These are phyloP conservation scores for Eupithecia tripunctaria DNA, from an alignment of 2,888 invertebrate genomes.

Conservation along the genomic window DNA sequence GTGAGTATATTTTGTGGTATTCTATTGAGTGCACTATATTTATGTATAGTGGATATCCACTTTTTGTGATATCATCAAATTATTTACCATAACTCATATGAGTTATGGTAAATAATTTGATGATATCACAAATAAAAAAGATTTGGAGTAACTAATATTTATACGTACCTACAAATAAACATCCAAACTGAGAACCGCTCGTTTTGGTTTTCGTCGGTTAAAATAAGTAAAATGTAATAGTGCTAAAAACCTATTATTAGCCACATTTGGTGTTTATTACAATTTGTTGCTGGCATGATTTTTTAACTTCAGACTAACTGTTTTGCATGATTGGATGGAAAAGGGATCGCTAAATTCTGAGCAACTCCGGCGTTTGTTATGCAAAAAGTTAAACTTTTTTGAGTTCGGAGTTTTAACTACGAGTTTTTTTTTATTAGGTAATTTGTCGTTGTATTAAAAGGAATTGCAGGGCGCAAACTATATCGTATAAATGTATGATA, in stretches of 20 bases:
- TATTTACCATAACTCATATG: too few species aligned
- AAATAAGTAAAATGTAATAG: too few species aligned
- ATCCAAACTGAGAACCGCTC: too few species aligned
- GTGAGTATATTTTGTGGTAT: too few species aligned
- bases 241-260: not conserved
- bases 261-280: not conserved
- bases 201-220: too few species aligned
- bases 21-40: too few species aligned
- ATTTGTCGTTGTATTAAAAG: conserved; percentile 3
- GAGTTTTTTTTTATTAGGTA: not conserved
- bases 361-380: conserved; percentile 4
- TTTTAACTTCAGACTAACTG: not conserved
- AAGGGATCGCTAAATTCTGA: not conserved
- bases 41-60: too few species aligned
- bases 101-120: too few species aligned
- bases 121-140: too few species aligned
- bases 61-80: too few species aligned
- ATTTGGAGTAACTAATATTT: too few species aligned
- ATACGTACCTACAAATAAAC: too few species aligned
- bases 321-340: conserved; percentile 1
- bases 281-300: not conserved
- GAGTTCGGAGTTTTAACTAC: not conserved
- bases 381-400: conserved; percentile 3
- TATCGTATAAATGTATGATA: conserved; percentile 11
- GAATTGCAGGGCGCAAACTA: conserved; percentile 9